These are phyloP conservation scores for Prolemur simus DNA, from an alignment of 2,113 vertebrate genomes.

Conservation along the genomic window DNA sequence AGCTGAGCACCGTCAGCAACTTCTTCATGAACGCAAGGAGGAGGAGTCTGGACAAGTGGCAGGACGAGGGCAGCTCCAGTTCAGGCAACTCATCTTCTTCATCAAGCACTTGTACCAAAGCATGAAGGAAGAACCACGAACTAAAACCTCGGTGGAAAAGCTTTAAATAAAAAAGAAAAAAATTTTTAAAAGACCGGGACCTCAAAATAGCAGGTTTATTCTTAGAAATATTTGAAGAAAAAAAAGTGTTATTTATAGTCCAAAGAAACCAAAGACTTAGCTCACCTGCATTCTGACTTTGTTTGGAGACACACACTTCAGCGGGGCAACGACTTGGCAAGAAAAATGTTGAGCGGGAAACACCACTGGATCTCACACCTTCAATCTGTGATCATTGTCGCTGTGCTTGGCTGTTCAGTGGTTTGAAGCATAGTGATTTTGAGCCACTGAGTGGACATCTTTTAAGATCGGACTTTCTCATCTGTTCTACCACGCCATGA, in stretches of 20 bases:
- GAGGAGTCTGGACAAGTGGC: conserved; percentile 99
- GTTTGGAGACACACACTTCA: conserved; percentile 91
- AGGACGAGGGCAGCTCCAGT: conserved; percentile 95
- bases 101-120: conserved; percentile 99
- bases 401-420: conserved; percentile 87
- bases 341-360: conserved; percentile 68
- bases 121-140: conserved; percentile 93
- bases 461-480: conserved; percentile 85
- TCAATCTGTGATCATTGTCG: conserved; percentile 83
- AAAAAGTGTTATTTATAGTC: conserved; percentile 95
- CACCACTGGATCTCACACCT: conserved; percentile 88
- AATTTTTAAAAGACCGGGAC: conserved; percentile 91
- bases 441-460: conserved; percentile 87
- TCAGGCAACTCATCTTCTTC: conserved; percentile 91
- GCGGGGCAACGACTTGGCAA: conserved; percentile 89
- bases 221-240: conserved; percentile 94
- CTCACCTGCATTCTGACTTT: conserved; percentile 95
- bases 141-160: conserved; percentile 89
- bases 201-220: conserved; percentile 96
- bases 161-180: conserved; percentile 85
- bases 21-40: conserved; percentile 99
- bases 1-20: conserved; percentile 99
- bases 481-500: conserved; percentile 80
- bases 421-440: conserved; percentile 82
- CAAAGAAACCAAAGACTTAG: conserved; percentile 99